Evolutionary conservation across 2,113 vertebrate genomes (phyloP).

Genomic region (Edolisoma coerulescens): DNA sequence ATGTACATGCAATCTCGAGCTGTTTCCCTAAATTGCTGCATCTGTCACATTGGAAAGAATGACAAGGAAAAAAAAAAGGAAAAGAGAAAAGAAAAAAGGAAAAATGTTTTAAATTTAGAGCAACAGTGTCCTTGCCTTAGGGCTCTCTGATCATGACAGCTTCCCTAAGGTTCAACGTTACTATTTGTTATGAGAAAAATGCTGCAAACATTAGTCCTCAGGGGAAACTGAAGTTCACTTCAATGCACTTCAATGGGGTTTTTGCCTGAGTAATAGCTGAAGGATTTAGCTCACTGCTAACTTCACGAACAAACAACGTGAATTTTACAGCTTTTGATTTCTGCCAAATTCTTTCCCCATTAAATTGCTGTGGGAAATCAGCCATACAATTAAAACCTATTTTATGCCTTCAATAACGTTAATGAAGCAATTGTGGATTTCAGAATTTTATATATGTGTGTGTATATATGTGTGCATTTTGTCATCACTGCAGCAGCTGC

Average conservation of each 20-base stretch:
- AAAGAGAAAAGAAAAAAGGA: not conserved
- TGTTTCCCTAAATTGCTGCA: not conserved
- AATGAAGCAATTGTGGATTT: slow-evolving; percentile 54
- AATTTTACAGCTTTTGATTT: slow-evolving; percentile 64
- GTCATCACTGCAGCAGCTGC: not conserved
- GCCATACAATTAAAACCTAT: slow-evolving; percentile 49
- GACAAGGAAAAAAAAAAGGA: not conserved
- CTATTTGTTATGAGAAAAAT: slow-evolving; percentile 26
- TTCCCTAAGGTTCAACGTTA: not conserved
- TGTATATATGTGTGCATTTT: not conserved
- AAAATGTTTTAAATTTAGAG: not conserved
- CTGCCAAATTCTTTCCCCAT: slow-evolving; percentile 53
- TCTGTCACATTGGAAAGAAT: not conserved
- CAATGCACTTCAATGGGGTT: not conserved
- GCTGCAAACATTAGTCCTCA: not conserved
- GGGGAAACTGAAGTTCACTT: slow-evolving; percentile 13
- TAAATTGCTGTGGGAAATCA: slow-evolving; percentile 55
- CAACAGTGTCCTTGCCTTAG: not conserved
- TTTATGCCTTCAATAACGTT: slow-evolving; percentile 30
- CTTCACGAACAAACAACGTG: slow-evolving; percentile 42
- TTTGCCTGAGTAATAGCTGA: slow-evolving; percentile 12
- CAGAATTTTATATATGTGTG: not conserved
- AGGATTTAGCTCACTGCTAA: slow-evolving; percentile 33
- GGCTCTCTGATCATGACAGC: not conserved
- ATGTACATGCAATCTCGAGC: not conserved